phyloP scores from a whole-genome alignment of 1,140 invertebrate genomes.

The Drosophila orosa region DNA sequence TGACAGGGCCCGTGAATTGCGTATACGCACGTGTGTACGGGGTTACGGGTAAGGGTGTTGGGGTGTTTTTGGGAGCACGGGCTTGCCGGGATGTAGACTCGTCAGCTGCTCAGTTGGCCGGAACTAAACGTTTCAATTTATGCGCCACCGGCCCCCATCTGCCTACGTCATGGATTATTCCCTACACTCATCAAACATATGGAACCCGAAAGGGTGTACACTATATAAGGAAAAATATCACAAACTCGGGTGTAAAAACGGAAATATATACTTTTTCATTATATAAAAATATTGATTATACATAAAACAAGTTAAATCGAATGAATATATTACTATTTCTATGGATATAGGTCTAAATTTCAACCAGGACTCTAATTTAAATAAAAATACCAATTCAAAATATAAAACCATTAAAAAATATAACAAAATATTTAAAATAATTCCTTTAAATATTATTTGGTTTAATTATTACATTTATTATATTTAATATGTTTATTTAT shows the following conservation, averaged over 20 bases:
- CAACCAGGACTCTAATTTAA: neutral
- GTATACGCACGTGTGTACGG: slow-evolving; percentile 15
- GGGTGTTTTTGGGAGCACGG: slow-evolving; percentile 1
- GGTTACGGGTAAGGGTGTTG: neutral
- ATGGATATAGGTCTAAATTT: neutral
- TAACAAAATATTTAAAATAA: neutral
- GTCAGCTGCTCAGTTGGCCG: slow-evolving; percentile 70
- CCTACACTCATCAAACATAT: slow-evolving; percentile 15
- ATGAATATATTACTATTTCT: neutral
- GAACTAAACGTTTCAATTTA: slow-evolving; percentile 80
- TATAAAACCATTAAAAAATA: neutral
- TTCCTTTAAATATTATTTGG: too few species aligned
- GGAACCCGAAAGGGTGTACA: neutral
- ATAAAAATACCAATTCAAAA: neutral
- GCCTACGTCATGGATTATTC: slow-evolving; percentile 7
- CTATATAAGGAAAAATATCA: neutral
- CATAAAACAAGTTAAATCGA: too few species aligned
- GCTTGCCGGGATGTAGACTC: slow-evolving; percentile 10
- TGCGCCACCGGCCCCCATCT: slow-evolving; percentile 35
- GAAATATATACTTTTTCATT: too few species aligned
- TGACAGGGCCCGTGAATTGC: slow-evolving; percentile 50
- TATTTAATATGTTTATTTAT: too few species aligned
- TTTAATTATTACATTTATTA: neutral
- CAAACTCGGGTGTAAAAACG: too few species aligned
- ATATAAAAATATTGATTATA: neutral